Conservation (phyloP, 1,140 invertebrate genomes). For the Bicyclus anynana region DNA sequence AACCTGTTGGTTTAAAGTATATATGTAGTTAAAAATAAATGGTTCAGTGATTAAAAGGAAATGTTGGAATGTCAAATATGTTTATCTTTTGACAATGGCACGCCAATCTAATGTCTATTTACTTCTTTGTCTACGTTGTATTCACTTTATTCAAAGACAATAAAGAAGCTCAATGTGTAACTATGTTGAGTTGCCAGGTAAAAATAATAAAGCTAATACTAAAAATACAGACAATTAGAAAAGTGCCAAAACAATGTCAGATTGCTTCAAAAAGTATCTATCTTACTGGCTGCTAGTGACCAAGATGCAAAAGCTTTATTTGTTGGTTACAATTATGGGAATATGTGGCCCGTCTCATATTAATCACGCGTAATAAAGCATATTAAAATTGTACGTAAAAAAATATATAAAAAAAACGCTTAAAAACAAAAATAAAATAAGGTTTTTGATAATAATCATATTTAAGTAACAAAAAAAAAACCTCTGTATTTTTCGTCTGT, state of each 20-base stretch:
- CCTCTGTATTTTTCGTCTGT: not conserved
- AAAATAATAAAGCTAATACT: no score
- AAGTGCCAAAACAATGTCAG: not conserved
- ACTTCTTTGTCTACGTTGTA: no score
- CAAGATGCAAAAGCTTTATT: constrained; percentile 5
- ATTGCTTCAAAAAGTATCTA: not conserved
- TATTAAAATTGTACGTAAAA: not conserved
- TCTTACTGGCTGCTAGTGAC: constrained; percentile 4
- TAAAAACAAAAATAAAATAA: not conserved
- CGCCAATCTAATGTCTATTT: no score
- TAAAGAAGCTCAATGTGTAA: no score
- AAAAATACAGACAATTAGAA: not conserved
- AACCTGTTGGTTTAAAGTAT: no score
- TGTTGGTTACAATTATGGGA: constrained; percentile 32
- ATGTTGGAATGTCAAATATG: no score
- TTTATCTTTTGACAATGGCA: no score
- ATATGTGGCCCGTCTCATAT: constrained; percentile 36
- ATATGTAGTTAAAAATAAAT: no score
- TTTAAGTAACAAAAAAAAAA: not conserved
- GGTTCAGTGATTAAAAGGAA: no score
- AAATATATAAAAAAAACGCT: not conserved
- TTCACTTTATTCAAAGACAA: no score
- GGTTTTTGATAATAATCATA: not conserved
- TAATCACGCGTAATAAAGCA: not conserved
- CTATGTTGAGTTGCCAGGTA: no score